A percentile compares a stretch with the other conserved stretches of the same genome.
Conservation (phyloP, 2,797 vertebrate species). For the Sebastes baramenuke region DNA sequence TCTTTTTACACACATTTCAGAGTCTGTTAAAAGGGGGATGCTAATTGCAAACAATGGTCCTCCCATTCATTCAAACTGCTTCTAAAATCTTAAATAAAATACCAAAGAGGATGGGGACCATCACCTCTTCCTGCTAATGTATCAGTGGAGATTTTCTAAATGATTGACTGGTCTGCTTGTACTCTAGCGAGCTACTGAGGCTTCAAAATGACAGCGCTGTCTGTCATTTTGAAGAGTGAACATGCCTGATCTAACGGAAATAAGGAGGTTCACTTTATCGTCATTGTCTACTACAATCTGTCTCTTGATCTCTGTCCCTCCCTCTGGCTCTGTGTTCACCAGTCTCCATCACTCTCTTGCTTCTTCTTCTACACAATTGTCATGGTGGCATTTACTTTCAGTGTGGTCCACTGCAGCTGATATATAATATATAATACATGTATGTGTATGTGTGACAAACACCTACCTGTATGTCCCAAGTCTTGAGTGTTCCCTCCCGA, state of each 20-base stretch:
- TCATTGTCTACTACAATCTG: constrained; percentile 26
- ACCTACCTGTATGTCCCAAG: constrained; percentile 78
- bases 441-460: not conserved
- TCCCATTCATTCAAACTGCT: not conserved
- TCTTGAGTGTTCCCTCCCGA: constrained; percentile 75
- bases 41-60: not conserved
- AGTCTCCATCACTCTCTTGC: not conserved
- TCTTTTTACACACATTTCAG: not conserved
- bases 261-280: constrained; percentile 13
- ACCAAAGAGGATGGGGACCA: not conserved
- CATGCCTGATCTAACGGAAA: constrained; percentile 36
- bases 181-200: constrained; percentile 7
- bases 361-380: not conserved
- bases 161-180: constrained; percentile 25
- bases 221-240: constrained; percentile 40
- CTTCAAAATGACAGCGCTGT: constrained; percentile 31
- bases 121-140: constrained; percentile 12
- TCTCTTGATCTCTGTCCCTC: constrained; percentile 29
- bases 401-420: not conserved
- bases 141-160: constrained; percentile 29
- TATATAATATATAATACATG: not conserved
- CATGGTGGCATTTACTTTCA: not conserved
- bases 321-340: constrained; percentile 13
- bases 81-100: constrained; percentile 9
- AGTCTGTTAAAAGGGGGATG: not conserved